Conservation (phyloP, 2,113 vertebrate genomes). For the Willisornis vidua region DNA sequence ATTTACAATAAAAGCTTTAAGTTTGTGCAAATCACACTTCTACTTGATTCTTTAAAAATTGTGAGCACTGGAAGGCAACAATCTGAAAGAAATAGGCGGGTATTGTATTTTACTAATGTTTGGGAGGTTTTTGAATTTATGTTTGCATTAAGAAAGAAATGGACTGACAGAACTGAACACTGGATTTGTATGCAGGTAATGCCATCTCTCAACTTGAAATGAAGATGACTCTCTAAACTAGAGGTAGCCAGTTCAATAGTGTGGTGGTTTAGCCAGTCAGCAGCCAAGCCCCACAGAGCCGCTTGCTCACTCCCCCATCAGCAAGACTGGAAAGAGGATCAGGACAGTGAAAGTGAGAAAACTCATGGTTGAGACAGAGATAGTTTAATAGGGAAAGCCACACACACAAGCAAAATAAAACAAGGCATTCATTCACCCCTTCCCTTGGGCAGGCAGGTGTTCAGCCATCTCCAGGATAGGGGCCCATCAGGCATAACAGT, state of each 20-base stretch:
- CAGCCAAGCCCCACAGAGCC: neutral
- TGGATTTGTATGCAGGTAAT: neutral
- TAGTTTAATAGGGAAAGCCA: neutral
- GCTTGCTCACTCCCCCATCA: neutral
- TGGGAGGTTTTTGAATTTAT: neutral
- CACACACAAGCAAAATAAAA: neutral
- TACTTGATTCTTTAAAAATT: neutral
- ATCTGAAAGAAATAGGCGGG: neutral
- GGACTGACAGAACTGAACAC: neutral
- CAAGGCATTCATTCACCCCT: neutral
- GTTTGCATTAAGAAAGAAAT: neutral
- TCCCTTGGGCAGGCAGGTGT: neutral
- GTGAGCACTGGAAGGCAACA: neutral
- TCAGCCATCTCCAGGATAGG: neutral
- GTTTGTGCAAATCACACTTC: neutral
- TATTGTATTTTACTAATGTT: neutral
- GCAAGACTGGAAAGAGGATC: neutral
- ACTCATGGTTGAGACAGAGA: neutral
- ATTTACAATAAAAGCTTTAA: neutral
- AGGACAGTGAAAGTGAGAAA: neutral
- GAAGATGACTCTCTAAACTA: neutral
- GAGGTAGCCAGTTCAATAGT: neutral
- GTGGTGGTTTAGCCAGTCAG: accelerated
- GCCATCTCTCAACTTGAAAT: neutral
- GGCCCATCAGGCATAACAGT: accelerated